phyloP scores from a whole-genome alignment of 2,888 invertebrate species.

The Drosophila anomalata region DNA sequence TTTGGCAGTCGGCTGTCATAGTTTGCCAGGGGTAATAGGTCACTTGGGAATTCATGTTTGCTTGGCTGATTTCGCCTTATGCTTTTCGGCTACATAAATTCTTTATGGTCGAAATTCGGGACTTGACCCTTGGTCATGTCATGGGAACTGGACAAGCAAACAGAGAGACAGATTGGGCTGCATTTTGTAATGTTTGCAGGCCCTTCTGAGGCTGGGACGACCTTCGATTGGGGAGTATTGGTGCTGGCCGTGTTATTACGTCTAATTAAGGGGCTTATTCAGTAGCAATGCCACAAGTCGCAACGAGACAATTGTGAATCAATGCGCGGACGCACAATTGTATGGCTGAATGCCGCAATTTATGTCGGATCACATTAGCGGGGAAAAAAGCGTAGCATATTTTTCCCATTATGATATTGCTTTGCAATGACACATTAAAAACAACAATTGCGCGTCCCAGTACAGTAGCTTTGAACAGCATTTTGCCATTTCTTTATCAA shows the following conservation, averaged over 20 bases:
- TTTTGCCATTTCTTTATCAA: conserved; percentile 32
- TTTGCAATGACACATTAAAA: conserved; percentile 23
- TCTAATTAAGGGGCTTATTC: conserved; percentile 45
- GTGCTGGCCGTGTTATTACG: conserved; percentile 26
- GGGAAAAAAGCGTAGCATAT: conserved; percentile 25
- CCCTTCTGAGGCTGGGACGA: neutral
- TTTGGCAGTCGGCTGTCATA: conserved; percentile 69
- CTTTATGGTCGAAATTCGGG: conserved; percentile 43
- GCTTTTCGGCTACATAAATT: conserved; percentile 43
- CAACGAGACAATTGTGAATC: conserved; percentile 26
- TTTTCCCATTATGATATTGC: conserved; percentile 24
- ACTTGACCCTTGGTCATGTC: conserved; percentile 26
- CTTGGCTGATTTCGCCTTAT: conserved; percentile 13
- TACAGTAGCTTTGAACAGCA: conserved; percentile 1
- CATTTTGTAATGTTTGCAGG: conserved; percentile 6
- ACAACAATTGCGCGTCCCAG: conserved; percentile 8
- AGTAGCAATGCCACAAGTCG: conserved; percentile 16
- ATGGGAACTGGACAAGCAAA: neutral
- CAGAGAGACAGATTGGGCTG: conserved; percentile 3
- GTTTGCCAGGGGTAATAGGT: conserved; percentile 62
- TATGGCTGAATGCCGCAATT: conserved; percentile 23
- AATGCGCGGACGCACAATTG: conserved; percentile 24
- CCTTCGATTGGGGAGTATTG: conserved; percentile 10
- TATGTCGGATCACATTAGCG: conserved; percentile 23
- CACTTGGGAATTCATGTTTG: conserved; percentile 58